Evolutionary conservation across 2,888 invertebrate species (phyloP).

Genomic region (Drosophila subsilvestris): DNA sequence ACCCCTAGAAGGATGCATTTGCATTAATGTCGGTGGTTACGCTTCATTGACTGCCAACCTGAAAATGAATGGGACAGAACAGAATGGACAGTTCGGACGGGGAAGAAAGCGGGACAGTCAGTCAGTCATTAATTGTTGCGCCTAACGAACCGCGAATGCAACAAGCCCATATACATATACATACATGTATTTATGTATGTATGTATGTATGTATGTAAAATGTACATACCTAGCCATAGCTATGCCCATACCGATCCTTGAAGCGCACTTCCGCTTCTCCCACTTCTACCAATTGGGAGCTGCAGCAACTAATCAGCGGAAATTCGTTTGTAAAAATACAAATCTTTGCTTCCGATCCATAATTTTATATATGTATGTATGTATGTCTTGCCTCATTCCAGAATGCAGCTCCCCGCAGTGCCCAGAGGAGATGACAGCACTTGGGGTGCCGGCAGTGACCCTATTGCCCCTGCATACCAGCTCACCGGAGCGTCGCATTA

Average conservation of each 20-base stretch:
- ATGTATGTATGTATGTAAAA: no score
- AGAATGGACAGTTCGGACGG: not conserved
- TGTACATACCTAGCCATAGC: not conserved
- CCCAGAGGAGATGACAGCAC: constrained; percentile 81
- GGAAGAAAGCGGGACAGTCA: not conserved
- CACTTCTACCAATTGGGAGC: not conserved
- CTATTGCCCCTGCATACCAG: constrained; percentile 83
- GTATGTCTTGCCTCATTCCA: constrained; percentile 42
- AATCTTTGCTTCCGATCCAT: constrained; percentile 14
- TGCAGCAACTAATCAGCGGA: constrained; percentile 36
- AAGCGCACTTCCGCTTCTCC: constrained; percentile 70
- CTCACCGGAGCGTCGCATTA: constrained; percentile 84
- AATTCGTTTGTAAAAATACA: not conserved
- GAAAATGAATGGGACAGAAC: constrained; percentile 13
- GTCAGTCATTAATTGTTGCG: constrained; percentile 67
- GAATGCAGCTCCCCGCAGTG: constrained; percentile 83
- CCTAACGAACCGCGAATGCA: constrained; percentile 75
- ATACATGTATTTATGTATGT: no score
- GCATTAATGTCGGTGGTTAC: constrained; percentile 70
- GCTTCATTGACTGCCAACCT: constrained; percentile 65
- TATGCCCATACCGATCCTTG: constrained; percentile 59
- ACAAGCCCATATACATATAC: constrained; percentile 52
- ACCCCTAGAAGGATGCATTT: constrained; percentile 47
- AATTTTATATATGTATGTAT: not conserved
- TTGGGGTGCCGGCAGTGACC: constrained; percentile 83